Percentiles rank a stretch among this genome's conserved stretches.
Conservation (phyloP, 1,140 invertebrate species). For the Bursaphelenchus mucronatus region DNA sequence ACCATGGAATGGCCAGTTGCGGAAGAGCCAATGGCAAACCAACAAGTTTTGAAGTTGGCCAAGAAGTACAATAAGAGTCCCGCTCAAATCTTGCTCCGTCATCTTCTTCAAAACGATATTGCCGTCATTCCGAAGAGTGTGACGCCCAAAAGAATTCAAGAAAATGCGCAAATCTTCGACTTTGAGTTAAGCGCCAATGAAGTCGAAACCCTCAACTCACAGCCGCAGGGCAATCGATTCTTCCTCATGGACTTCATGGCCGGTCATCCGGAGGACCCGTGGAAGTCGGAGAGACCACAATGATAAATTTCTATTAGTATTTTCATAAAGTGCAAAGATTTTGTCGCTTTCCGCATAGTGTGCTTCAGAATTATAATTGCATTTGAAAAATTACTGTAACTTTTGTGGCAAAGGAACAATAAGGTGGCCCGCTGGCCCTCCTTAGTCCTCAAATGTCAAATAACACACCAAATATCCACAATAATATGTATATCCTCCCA, state of each 20-base stretch:
- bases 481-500: no score
- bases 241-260: slow-evolving; percentile 14
- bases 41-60: slow-evolving; percentile 66
- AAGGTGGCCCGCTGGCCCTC: no score
- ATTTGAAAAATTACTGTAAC: no score
- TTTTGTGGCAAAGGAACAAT: no score
- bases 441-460: no score
- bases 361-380: no score
- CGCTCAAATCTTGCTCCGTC: slow-evolving; percentile 66
- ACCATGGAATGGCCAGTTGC: slow-evolving; percentile 41
- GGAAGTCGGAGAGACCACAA: no score
- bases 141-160: slow-evolving; percentile 58
- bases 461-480: no score
- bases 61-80: slow-evolving; percentile 66
- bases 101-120: slow-evolving; percentile 58
- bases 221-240: slow-evolving; percentile 18
- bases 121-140: slow-evolving; percentile 62
- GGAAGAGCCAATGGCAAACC: slow-evolving; percentile 64
- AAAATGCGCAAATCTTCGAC: slow-evolving; percentile 54
- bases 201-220: slow-evolving; percentile 28
- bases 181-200: slow-evolving; percentile 41
- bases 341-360: no score
- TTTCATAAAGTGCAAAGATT: no score
- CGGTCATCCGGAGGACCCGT: not conserved
- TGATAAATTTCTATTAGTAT: no score